These are phyloP conservation scores for Drosophila tropicalis DNA, from an alignment of 1,140 invertebrate species.

Conservation along the genomic window DNA sequence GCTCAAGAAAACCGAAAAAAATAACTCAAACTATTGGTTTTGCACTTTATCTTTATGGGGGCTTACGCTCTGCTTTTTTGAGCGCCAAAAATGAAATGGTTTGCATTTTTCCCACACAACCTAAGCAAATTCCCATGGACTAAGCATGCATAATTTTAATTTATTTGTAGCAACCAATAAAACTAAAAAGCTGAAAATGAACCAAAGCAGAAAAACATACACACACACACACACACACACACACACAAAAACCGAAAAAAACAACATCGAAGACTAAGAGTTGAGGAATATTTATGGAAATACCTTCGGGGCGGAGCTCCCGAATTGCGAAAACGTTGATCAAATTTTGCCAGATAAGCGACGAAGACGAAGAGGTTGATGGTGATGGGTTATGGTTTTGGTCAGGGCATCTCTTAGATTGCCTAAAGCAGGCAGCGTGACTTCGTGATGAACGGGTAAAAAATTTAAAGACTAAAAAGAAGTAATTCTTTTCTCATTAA, in stretches of 20 bases:
- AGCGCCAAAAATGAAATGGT: conserved; percentile 36
- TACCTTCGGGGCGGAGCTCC: conserved; percentile 81
- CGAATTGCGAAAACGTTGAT: conserved; percentile 82
- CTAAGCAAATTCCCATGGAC: conserved; percentile 63
- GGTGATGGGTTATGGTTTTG: conserved; percentile 59
- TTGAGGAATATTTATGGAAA: conserved; percentile 77
- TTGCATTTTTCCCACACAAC: conserved; percentile 63
- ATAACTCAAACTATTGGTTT: conserved; percentile 26
- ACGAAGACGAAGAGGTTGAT: conserved; percentile 42
- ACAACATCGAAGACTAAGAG: conserved; percentile 11
- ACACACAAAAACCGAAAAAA: background rate
- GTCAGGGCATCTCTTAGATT: conserved; percentile 32
- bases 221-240: conserved; percentile 24
- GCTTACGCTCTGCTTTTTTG: background rate
- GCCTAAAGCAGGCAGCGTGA: conserved; percentile 39
- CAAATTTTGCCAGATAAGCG: conserved; percentile 79
- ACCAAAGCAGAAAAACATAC: conserved; percentile 36
- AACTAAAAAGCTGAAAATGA: conserved; percentile 62
- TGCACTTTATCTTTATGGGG: background rate
- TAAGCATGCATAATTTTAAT: conserved; percentile 82
- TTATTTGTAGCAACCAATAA: conserved; percentile 81
- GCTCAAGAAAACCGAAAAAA: background rate
- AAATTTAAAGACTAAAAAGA: too few relatives aligned
- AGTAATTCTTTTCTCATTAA: too few relatives aligned
- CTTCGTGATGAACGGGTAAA: background rate